Evolutionary conservation across 2,888 invertebrate species (phyloP).

Genomic region (Automeris io): DNA sequence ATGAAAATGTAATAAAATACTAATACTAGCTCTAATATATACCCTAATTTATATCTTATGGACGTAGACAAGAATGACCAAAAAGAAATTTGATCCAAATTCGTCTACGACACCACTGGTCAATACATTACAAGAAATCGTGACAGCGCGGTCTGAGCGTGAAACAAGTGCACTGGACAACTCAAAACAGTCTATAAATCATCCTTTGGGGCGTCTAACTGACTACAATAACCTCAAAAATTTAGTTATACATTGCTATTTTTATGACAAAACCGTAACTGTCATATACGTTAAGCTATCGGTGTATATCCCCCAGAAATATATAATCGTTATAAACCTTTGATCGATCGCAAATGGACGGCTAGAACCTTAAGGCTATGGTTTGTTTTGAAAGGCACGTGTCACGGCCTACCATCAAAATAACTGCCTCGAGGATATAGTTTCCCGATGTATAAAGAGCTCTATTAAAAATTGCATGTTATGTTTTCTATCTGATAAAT

Average conservation of each 20-base stretch:
- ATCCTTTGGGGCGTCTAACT: constrained; percentile 30
- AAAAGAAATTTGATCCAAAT: neutral
- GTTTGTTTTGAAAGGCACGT: constrained; percentile 45
- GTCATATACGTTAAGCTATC: neutral
- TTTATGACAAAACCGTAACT: neutral
- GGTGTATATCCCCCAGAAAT: constrained; percentile 11
- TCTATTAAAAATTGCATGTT: no score
- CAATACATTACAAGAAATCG: constrained; percentile 42
- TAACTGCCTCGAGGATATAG: constrained; percentile 16
- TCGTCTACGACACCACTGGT: constrained; percentile 22
- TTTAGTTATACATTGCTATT: neutral
- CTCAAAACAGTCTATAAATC: constrained; percentile 45
- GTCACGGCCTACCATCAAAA: constrained; percentile 42
- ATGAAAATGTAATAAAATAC: no score
- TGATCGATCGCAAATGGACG: constrained; percentile 17
- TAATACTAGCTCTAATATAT: no score
- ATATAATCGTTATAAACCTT: constrained; percentile 13
- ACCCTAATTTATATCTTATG: no score
- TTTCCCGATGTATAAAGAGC: neutral
- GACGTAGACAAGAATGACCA: no score
- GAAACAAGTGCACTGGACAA: constrained; percentile 42
- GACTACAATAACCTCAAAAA: neutral
- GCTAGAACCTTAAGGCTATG: constrained; percentile 26
- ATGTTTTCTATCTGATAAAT: no score
- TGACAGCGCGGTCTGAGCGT: constrained; percentile 48